Evolutionary conservation across 2,888 invertebrate species (phyloP), one percentile per base, ranked within the genome.

Genomic region (Hypercompe scribonia): DNA sequence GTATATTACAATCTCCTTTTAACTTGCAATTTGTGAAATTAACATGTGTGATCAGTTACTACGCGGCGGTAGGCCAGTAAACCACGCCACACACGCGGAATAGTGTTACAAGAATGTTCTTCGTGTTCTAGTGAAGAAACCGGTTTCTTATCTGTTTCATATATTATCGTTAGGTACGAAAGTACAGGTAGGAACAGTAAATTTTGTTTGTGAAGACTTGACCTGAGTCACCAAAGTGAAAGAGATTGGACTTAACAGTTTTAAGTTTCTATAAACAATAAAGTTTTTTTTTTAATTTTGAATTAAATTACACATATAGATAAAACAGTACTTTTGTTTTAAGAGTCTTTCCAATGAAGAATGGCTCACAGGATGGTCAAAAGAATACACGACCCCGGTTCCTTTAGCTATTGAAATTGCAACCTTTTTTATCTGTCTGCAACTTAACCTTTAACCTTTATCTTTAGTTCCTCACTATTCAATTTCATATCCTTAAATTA

Each of bases 31-130:
- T 54, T 34, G 3, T 70, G 63, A 65, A 70, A 39, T 54, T 42
- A 28, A 39, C 42, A 46, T 66, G 58, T 63, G 61, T 73, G 68
- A 69, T 70, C 69, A 65, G 68, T 68, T 63, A 54, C 74, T 70
- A 71, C 73, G 73, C 24, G 70, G 74, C 81, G 70, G 70, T 78
- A 75, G 77, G 83, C 73, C 73, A 82, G 82, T 84, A 76, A 81
- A 68, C 70, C 79, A 76, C 70, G 61, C 28, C 34, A 58, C 68
- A 68, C 39, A 39, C 64, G 50, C 39, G 63, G 68, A 73, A 70
- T 70, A 74, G 65, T 81, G 74, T 65, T 73, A 69, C 72, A 64
- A 39, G 31, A 64, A 24, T 42, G 66, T 42, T 58, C 24, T 67
- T 65, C 31, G 34, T 31, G 66, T 61, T 34, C 46, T 28, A 68